Base-by-base conservation (phyloP, 2,888 invertebrate species). In the Caenorhabditis afra region DNA sequence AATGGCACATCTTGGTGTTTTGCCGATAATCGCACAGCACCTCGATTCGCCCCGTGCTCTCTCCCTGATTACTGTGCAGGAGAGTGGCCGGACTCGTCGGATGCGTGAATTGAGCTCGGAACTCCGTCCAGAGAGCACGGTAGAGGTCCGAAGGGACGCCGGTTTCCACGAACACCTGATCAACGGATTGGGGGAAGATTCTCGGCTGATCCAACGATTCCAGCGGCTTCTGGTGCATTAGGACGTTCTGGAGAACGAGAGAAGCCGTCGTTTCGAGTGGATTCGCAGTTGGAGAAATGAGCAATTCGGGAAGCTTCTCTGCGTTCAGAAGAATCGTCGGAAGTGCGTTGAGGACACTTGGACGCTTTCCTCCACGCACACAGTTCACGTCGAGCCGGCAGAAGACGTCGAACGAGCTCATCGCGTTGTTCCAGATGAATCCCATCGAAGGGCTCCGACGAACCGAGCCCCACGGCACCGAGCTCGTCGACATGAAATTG, bases 391-490 rank as follows among this genome's bases (percentile, higher is more conserved):
- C 49, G 37, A 65, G 68, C 0, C 45, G 37, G 39, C 79, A 79
- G 50, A 65, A 74, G 18, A 75, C 74, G 37, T 79, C 74, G 55
- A 85, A 85, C 7, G 81, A 75, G 1, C 76, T 68, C 70, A 85
- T 80, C 8, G 79, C 81, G 45, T 85, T 84, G 59, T 85, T 85
- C 85, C 85, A 85, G 18, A 82, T 71, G 44, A 82, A 84, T 16
- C 85, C 85, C 35, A 81, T 55, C 3, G 61, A 59, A 1, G 76
- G 67, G 16, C 78, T 78, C 10, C 79, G 70, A 3, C 81, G 74
- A 1, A 79, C 74, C 0, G 85, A 73, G 18, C 85, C 85, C 50
- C 83, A 83, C 83, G 77, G 75, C n/a, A 64, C 64, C n/a, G 47
- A 59, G 41, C 74, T 71, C 3, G 77, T 73, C 12, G 81, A 80